Evolutionary conservation across 1,140 invertebrate species (phyloP).

Genomic region (Harpegnathos saltator): DNA sequence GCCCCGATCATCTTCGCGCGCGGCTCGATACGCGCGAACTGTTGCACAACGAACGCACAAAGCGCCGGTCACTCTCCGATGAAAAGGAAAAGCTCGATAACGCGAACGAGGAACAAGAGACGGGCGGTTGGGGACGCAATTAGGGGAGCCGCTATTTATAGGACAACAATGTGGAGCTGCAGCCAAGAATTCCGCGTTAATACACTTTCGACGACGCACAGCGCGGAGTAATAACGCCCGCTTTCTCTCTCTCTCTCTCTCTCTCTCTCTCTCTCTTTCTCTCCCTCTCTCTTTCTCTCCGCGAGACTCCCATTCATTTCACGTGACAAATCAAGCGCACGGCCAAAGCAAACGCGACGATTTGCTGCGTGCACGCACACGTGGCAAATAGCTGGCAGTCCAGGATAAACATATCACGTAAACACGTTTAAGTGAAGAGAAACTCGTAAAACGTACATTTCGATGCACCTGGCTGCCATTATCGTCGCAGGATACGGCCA

Average conservation of each 20-base stretch:
- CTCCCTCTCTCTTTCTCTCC: no score
- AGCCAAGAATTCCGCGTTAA: not conserved
- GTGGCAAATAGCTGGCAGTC: conserved; percentile 31
- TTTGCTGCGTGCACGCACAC: conserved; percentile 31
- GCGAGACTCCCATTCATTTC: not conserved
- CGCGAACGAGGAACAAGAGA: not conserved
- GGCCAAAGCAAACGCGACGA: conserved; percentile 33
- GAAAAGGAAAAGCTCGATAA: not conserved
- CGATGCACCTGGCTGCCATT: conserved; percentile 39
- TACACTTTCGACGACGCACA: not conserved
- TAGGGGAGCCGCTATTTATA: not conserved
- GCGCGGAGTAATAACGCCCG: not conserved
- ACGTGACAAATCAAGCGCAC: conserved; percentile 6
- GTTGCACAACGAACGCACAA: no score
- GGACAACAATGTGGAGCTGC: not conserved
- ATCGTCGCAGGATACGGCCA: conserved; percentile 7
- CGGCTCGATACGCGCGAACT: no score
- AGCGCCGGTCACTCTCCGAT: no score
- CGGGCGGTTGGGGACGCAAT: not conserved
- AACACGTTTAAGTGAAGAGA: conserved; percentile 31
- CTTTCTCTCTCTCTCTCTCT: no score
- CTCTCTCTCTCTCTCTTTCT: no score
- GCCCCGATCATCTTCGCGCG: no score
- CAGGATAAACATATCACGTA: conserved; percentile 34
- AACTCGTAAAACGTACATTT: conserved; percentile 32